Conservation (phyloP, 2,113 vertebrate genomes). For the Sphaerodactylus townsendi region DNA sequence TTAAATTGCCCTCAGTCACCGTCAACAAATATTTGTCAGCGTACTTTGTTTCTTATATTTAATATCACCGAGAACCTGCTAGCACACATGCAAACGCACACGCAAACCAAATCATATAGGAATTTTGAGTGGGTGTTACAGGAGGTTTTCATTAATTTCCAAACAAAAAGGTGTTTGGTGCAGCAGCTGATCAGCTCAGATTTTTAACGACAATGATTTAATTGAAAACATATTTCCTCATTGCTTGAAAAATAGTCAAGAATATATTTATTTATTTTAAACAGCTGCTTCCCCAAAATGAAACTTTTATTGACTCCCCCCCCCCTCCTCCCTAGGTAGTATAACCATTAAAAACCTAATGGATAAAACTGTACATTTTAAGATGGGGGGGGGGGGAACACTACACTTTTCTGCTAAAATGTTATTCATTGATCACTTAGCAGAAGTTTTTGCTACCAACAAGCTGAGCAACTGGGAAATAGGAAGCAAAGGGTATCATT, state of each 20-base stretch:
- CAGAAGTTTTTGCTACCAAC: background rate
- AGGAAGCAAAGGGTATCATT: background rate
- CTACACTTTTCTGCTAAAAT: background rate
- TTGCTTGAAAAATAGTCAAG: background rate
- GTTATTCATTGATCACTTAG: background rate
- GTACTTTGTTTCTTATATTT: slow-evolving; percentile 8
- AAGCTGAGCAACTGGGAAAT: background rate
- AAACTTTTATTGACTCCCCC: background rate
- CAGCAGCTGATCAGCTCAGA: slow-evolving; percentile 23
- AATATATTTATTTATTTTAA: background rate
- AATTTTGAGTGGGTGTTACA: slow-evolving; percentile 38
- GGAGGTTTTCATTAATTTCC: slow-evolving; percentile 25
- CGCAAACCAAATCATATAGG: slow-evolving; percentile 7
- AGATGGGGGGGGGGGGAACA: no score
- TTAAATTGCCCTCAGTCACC: slow-evolving; percentile 18
- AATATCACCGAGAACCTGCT: slow-evolving; percentile 22
- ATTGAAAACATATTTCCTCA: slow-evolving; percentile 35
- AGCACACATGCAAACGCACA: background rate
- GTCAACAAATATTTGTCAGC: slow-evolving; percentile 27
- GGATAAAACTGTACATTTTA: background rate
- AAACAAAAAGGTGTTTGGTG: slow-evolving; percentile 52
- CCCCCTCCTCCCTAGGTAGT: background rate
- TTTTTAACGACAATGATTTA: slow-evolving; percentile 10
- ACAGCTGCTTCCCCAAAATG: background rate
- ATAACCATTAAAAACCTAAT: background rate